Base-by-base conservation (phyloP, 1,140 invertebrate genomes). In the Calephelis nemesis region DNA sequence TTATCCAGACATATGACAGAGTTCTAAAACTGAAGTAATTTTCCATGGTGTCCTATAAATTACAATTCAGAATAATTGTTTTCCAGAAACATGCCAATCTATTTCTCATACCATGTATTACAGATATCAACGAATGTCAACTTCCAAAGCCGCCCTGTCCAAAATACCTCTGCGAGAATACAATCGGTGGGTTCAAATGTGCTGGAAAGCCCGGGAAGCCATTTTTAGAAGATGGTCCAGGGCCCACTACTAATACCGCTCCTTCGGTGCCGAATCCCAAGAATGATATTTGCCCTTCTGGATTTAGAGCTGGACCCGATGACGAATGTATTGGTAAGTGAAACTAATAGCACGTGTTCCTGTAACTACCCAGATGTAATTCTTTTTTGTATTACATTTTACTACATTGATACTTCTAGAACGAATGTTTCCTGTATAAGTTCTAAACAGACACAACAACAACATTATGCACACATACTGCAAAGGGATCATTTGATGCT, bases 71-170 rank as follows among this genome's bases (percentile, higher is more conserved):
- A 30, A 30, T 19, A 19, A 19, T 30, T 30, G 30, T 30, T 30
- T 30, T 30, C 30, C 2, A 30, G 30, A 1, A 30, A 30, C 30
- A 30, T 30, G 4, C 30, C 30, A 30, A 4, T 30, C 30, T 4
- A 30, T 30, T 30, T 30, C 30, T 30, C 30, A 30, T 30, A 15
- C 11, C 30, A 47, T 69, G n/a, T 47, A 65, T 74, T 87, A 74
- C 74, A 95, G 95, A 96, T 86, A 94, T 96, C 65, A 95, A 97
- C 76, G 96, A 97, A 85, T 97, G 96, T 73, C 79, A 93, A 4
- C 73, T 84, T 5, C 83, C 88, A 6, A 90, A 93, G 65, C 93
- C 94, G 40, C 96, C 95, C 54, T 93, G 93, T 54, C 87, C 91
- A 40, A 91, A 93, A 48, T 94, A 93, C 49, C 88, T 94, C 6